These are phyloP conservation scores for Andrena bucephala DNA, from an alignment of 2,888 invertebrate genomes.

Conservation along the genomic window DNA sequence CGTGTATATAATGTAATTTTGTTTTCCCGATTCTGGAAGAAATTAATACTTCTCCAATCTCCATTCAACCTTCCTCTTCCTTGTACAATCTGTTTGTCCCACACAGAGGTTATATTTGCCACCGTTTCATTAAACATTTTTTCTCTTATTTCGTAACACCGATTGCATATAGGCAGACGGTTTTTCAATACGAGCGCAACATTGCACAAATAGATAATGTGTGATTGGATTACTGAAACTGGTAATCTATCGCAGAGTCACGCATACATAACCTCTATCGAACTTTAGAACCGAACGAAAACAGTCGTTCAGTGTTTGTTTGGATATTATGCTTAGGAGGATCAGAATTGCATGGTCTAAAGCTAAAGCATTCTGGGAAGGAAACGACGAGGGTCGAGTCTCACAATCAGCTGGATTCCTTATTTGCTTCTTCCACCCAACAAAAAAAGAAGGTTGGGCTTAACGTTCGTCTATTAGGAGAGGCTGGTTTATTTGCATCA, in stretches of 20 bases:
- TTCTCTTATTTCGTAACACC: background rate
- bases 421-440: background rate
- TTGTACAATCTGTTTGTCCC: background rate
- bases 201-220: background rate
- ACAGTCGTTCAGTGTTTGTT: background rate
- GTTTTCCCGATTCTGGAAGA: no score
- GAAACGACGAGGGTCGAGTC: background rate
- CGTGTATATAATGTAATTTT: no score
- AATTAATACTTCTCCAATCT: no score
- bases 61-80: background rate
- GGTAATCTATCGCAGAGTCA: background rate
- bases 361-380: background rate
- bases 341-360: background rate
- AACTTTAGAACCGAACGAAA: background rate
- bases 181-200: background rate
- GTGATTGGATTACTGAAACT: background rate
- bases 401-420: background rate
- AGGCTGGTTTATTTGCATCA: background rate
- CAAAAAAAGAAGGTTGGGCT: background rate
- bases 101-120: background rate
- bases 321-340: background rate
- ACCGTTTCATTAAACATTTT: background rate
- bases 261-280: background rate
- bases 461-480: background rate
- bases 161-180: background rate